A percentile compares a stretch with the other conserved stretches of the same genome.
phyloP scores from a whole-genome alignment of 2,113 vertebrate genomes.

The Ploceus nigricollis region DNA sequence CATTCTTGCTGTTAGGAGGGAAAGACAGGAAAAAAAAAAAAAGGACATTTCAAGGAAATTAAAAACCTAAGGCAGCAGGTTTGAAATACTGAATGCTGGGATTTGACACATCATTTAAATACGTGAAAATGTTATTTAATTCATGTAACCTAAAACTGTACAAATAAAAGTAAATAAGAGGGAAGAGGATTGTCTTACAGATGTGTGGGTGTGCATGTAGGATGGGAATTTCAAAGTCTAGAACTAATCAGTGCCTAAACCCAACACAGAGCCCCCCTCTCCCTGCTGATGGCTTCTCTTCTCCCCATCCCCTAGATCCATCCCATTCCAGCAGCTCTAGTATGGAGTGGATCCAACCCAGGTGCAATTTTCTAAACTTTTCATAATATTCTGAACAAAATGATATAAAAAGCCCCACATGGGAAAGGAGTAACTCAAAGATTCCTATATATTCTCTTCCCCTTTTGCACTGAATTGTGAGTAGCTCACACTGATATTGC shows the following conservation, averaged over 20 bases:
- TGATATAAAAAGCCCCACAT: accelerated
- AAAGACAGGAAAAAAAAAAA: not conserved
- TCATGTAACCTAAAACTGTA: not conserved
- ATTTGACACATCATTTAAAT: not conserved
- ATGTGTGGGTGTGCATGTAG: not conserved
- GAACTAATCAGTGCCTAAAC: not conserved
- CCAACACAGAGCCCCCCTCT: accelerated
- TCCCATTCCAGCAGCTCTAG: not conserved
- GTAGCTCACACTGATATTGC: not conserved
- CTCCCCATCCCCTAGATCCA: not conserved
- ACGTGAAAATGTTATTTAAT: not conserved
- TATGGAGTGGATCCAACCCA: not conserved
- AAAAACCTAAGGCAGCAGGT: not conserved
- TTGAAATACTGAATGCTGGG: not conserved
- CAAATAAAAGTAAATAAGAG: not conserved
- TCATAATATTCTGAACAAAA: not conserved
- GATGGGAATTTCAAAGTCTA: not conserved
- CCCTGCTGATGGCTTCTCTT: not conserved
- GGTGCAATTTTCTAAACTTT: not conserved
- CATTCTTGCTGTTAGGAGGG: not conserved
- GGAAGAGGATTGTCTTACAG: not conserved
- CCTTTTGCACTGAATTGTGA: not conserved
- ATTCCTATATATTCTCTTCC: not conserved
- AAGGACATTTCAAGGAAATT: slow-evolving; percentile 22
- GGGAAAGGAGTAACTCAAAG: not conserved